Conservation (phyloP, 1,140 invertebrate species). For the Drosophila pruinosa region DNA sequence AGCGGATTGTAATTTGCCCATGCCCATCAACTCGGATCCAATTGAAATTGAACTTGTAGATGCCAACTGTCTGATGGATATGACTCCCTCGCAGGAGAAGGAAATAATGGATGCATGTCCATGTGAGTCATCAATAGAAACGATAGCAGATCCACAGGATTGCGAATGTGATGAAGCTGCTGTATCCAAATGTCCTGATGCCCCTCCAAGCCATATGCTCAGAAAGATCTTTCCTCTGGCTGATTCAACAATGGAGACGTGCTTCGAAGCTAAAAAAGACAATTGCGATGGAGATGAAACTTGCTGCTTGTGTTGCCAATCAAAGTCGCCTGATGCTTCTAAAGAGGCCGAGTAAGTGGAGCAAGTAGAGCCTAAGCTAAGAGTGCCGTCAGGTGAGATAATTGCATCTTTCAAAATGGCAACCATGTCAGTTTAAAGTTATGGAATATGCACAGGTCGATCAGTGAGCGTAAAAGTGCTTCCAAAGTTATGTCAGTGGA, state of each 20-base stretch:
- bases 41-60: constrained; percentile 1
- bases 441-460: no score
- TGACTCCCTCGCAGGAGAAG: background rate
- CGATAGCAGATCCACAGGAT: background rate
- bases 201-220: background rate
- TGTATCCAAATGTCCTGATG: background rate
- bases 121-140: background rate
- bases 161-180: background rate
- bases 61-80: background rate
- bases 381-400: no score
- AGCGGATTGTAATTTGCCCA: background rate
- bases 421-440: no score
- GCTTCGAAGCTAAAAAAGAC: background rate
- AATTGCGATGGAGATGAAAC: no score
- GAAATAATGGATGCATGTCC: background rate
- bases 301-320: background rate
- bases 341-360: no score
- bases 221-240: constrained; percentile 16
- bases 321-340: background rate
- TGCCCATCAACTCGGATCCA: background rate
- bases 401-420: no score
- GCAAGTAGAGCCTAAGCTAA: no score
- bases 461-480: no score
- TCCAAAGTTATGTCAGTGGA: no score
- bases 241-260: background rate